These are phyloP conservation scores for Cataglyphis hispanica DNA, from an alignment of 1,140 invertebrate species.

Conservation along the genomic window DNA sequence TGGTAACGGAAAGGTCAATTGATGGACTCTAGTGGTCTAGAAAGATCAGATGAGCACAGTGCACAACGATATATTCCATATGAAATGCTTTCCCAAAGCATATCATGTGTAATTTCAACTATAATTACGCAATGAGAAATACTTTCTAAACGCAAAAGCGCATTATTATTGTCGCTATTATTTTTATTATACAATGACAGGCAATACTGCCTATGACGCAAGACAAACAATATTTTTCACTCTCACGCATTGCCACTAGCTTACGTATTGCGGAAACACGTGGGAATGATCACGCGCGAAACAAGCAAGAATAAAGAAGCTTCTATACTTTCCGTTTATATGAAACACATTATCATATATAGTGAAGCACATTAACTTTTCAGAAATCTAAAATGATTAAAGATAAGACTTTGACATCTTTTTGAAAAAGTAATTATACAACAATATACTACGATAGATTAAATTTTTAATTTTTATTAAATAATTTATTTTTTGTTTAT, in stretches of 20 bases:
- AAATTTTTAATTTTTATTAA: background rate
- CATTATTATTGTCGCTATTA: conserved; percentile 28
- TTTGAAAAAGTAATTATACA: background rate
- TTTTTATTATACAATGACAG: conserved; percentile 9
- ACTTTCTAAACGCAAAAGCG: background rate
- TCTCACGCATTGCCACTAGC: conserved; percentile 46
- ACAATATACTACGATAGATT: background rate
- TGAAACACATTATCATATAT: background rate
- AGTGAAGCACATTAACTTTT: background rate
- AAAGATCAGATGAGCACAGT: conserved; percentile 22
- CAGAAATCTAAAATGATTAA: conserved; percentile 12
- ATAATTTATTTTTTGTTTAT: background rate
- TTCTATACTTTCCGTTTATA: conserved; percentile 37
- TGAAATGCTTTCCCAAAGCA: conserved; percentile 8
- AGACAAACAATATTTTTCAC: conserved; percentile 53
- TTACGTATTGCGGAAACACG: conserved; percentile 42
- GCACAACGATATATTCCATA: background rate
- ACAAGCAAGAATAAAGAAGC: conserved; percentile 44
- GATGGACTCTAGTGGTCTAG: conserved; percentile 34
- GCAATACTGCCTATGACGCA: conserved; percentile 17
- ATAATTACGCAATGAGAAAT: background rate
- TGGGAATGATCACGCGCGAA: conserved; percentile 57
- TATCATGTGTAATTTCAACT: background rate
- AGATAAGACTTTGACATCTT: background rate
- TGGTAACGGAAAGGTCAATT: conserved; percentile 60